phyloP scores from a whole-genome alignment of 2,113 vertebrate species.

The Bubalus kerabau region DNA sequence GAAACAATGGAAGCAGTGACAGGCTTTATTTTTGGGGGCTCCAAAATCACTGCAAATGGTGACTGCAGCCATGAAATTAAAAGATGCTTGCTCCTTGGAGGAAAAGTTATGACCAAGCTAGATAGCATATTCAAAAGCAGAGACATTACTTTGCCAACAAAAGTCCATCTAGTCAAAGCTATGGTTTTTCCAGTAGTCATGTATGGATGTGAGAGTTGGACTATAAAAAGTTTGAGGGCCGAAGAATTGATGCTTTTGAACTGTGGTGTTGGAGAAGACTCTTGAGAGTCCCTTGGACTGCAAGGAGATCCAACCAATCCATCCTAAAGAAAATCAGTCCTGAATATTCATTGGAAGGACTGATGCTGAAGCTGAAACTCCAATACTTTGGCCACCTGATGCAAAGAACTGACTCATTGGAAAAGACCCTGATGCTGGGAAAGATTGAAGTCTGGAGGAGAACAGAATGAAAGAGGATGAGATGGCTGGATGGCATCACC shows the following conservation, averaged over 20 bases:
- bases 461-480: not conserved
- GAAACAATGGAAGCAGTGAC: not conserved
- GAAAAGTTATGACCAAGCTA: not conserved
- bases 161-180: not conserved
- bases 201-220: not conserved
- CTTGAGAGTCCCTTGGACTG: not conserved
- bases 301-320: not conserved
- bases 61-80: not conserved
- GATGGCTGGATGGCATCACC: not conserved
- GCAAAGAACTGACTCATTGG: not conserved
- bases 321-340: not conserved
- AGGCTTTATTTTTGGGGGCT: not conserved
- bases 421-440: not conserved
- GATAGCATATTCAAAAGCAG: not conserved
- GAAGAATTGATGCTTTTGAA: not conserved
- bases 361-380: not conserved
- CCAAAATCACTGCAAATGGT: not conserved
- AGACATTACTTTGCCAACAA: not conserved
- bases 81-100: not conserved
- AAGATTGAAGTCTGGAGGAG: not conserved
- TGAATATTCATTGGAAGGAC: not conserved
- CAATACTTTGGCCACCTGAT: not conserved
- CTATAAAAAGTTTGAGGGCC: not conserved
- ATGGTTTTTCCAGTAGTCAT: not conserved
- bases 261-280: not conserved